Percentiles rank a stretch among this genome's conserved stretches.
These are phyloP conservation scores for Drosophila varians DNA, from an alignment of 1,140 invertebrate species.

Conservation along the genomic window DNA sequence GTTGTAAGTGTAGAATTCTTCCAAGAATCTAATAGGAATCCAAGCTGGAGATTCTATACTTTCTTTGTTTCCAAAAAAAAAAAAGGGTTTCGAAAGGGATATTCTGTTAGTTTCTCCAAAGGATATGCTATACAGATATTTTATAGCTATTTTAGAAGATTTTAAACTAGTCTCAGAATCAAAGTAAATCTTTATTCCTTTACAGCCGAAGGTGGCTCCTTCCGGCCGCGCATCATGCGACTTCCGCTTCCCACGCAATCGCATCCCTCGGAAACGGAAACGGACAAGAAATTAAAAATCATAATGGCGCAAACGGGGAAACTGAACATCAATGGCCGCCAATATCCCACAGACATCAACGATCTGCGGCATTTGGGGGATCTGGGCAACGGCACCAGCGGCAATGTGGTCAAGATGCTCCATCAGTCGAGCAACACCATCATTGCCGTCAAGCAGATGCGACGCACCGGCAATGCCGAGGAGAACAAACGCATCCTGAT, in stretches of 20 bases:
- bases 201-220: conserved; percentile 36
- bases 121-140: too few relatives aligned
- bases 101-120: too few relatives aligned
- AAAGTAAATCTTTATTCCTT: background rate
- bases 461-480: conserved; percentile 96
- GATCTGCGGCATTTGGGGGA: conserved; percentile 95
- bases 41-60: too few relatives aligned
- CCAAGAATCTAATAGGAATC: background rate
- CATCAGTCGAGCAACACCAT: conserved; percentile 93
- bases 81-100: too few relatives aligned
- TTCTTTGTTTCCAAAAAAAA: too few relatives aligned
- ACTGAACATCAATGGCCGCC: conserved; percentile 91
- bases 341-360: conserved; percentile 92
- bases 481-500: conserved; percentile 99
- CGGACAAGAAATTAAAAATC: conserved; percentile 84
- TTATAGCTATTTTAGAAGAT: too few relatives aligned
- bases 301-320: conserved; percentile 89
- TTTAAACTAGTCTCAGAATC: too few relatives aligned
- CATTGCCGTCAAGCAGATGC: conserved; percentile 99
- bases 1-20: background rate
- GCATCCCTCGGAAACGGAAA: conserved; percentile 84
- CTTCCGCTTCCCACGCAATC: conserved; percentile 45
- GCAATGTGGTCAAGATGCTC: conserved; percentile 98
- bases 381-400: conserved; percentile 97
- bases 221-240: conserved; percentile 50